These are phyloP conservation scores for Chunga burmeisteri DNA, from an alignment of 2,113 vertebrate genomes.

Conservation along the genomic window DNA sequence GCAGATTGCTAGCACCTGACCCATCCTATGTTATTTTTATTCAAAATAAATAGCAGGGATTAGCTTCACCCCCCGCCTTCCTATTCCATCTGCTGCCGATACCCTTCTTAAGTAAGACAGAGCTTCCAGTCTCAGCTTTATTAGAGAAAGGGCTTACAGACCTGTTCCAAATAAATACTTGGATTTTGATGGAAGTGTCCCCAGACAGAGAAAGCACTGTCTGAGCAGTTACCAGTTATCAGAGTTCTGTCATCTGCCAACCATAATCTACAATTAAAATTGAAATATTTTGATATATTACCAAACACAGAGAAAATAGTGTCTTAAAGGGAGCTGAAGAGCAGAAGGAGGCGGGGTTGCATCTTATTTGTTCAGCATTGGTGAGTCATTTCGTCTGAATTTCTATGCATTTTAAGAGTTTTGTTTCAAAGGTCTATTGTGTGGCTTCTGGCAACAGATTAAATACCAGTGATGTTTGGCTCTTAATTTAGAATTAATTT, in stretches of 20 bases:
- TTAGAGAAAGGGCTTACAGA: not conserved
- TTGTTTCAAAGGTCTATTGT: conserved; percentile 72
- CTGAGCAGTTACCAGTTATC: not conserved
- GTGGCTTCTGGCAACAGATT: conserved; percentile 65
- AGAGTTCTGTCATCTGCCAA: conserved; percentile 23
- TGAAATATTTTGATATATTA: conserved; percentile 62
- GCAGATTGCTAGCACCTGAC: not conserved
- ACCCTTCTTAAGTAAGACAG: not conserved
- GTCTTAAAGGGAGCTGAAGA: conserved; percentile 24
- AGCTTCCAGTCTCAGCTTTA: not conserved
- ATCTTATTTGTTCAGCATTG: conserved; percentile 46
- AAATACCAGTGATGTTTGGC: conserved; percentile 66
- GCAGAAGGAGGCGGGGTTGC: conserved; percentile 19
- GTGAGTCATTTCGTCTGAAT: conserved; percentile 74
- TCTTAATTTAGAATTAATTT: conserved; percentile 67
- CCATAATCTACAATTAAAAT: conserved; percentile 34
- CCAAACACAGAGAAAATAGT: conserved; percentile 51
- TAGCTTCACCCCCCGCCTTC: not conserved
- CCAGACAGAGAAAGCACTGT: not conserved
- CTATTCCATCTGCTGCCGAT: not conserved
- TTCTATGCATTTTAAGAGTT: conserved; percentile 68
- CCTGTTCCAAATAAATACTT: not conserved
- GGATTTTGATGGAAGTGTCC: not conserved
- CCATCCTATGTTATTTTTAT: not conserved
- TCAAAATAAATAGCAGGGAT: not conserved